phyloP scores from a whole-genome alignment of 2,888 invertebrate genomes.

The Monoplex corrugatus region DNA sequence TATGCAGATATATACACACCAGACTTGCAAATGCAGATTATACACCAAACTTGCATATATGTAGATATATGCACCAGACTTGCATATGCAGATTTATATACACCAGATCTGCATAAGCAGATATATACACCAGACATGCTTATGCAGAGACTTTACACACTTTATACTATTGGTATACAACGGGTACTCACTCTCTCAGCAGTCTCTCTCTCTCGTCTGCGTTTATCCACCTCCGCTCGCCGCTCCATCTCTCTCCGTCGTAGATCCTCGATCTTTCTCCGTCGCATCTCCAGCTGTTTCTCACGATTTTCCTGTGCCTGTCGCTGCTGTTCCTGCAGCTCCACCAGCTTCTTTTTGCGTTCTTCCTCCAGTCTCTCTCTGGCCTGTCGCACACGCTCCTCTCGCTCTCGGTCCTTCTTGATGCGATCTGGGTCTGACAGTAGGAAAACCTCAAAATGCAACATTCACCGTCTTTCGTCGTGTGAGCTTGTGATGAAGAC shows the following conservation, averaged over 20 bases:
- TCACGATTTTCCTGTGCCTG: conserved; percentile 75
- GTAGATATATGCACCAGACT: too few relatives aligned
- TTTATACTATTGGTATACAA: not conserved
- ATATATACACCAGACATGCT: too few relatives aligned
- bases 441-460: too few relatives aligned
- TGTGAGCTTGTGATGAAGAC: too few relatives aligned
- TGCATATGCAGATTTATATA: too few relatives aligned
- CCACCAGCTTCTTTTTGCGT: conserved; percentile 71
- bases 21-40: too few relatives aligned
- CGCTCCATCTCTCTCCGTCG: conserved; percentile 73
- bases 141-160: not conserved
- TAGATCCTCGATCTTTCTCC: conserved; percentile 75
- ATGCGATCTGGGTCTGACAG: conserved; percentile 68
- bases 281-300: conserved; percentile 73
- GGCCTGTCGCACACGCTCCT: conserved; percentile 70
- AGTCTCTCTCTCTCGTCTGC: conserved; percentile 69
- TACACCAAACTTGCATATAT: not conserved
- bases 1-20: too few relatives aligned
- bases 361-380: conserved; percentile 72
- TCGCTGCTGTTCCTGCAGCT: conserved; percentile 74
- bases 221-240: conserved; percentile 73
- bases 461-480: too few relatives aligned
- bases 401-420: conserved; percentile 73
- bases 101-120: not conserved
- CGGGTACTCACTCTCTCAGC: conserved; percentile 68